phyloP scores from a whole-genome alignment of 2,888 invertebrate species.

The Yponomeuta malinellus region DNA sequence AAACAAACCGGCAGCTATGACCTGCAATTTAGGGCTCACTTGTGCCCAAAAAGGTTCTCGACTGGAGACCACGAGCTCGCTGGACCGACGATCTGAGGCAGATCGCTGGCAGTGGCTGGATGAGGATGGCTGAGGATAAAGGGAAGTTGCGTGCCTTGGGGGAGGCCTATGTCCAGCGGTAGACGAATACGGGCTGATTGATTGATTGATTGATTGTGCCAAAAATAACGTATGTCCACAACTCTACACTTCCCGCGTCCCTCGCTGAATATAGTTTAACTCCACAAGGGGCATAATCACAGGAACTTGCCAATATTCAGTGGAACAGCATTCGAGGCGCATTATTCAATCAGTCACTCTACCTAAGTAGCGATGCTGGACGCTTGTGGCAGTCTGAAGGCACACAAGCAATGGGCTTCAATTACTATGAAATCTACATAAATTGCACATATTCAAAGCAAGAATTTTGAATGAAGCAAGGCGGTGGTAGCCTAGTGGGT shows the following conservation, averaged over 20 bases:
- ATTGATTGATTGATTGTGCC: no score
- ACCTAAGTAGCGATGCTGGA: background rate
- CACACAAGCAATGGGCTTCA: no score
- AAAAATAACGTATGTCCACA: background rate
- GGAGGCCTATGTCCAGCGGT: no score
- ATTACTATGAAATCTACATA: background rate
- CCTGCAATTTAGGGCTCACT: background rate
- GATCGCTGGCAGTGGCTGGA: no score
- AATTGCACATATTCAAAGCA: background rate
- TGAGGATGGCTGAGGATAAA: no score
- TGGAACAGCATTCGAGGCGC: background rate
- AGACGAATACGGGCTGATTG: no score
- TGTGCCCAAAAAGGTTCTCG: background rate
- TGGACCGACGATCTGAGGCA: no score
- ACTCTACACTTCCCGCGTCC: background rate
- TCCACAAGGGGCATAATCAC: background rate
- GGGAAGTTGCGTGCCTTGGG: no score
- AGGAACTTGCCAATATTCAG: constrained; percentile 5
- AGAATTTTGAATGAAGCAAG: no score
- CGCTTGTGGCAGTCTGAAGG: background rate
- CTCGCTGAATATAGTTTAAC: background rate
- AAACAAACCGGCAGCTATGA: background rate
- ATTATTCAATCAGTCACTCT: constrained; percentile 3
- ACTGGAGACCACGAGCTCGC: no score
- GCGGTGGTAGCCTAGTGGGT: no score